Conservation (phyloP, 1,140 invertebrate species). For the Caenorhabditis elegans region WBcel235 BX284605.5:6195501-6196000, state of each 20-base stretch:
- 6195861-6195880: not conserved
- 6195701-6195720: slow-evolving; percentile 27
- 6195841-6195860: not conserved
- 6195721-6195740: slow-evolving; percentile 26
- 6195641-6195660: not conserved
- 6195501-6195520: slow-evolving; percentile 6
- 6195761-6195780: slow-evolving; percentile 16
- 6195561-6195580: slow-evolving; percentile 8
- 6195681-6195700: slow-evolving; percentile 27
- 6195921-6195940: not conserved
- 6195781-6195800: slow-evolving; percentile 28
- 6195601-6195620: not conserved
- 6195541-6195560: not conserved
- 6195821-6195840: slow-evolving; percentile 12
- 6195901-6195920: not conserved
- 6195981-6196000: slow-evolving; percentile 14
- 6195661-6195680: not conserved
- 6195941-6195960: not conserved
- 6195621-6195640: not conserved
- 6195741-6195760: slow-evolving; percentile 19
- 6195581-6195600: not conserved
- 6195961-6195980: not conserved
- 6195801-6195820: slow-evolving; percentile 29
- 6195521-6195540: not conserved
- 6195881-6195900: not conserved